phyloP scores from a whole-genome alignment of 1,140 invertebrate species.

The Pseudomyrmex dendroicus region DNA sequence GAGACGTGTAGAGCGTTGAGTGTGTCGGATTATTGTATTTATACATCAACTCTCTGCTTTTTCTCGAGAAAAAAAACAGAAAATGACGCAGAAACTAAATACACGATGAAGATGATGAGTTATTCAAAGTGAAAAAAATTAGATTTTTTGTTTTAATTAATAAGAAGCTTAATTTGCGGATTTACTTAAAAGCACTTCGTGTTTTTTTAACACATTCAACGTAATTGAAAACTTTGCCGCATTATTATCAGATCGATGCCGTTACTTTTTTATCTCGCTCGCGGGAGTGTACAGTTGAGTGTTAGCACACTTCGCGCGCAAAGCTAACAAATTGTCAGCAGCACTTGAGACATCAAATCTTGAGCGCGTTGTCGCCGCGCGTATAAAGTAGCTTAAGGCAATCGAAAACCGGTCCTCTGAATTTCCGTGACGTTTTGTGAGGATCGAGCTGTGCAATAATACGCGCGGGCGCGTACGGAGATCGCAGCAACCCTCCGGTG shows the following conservation, averaged over 20 bases:
- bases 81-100: neutral
- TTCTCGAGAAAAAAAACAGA: neutral
- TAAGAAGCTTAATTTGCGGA: too few relatives aligned
- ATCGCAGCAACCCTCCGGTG: too few relatives aligned
- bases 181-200: too few relatives aligned
- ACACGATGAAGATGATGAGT: too few relatives aligned
- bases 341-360: constrained; percentile 47
- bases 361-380: constrained; percentile 42
- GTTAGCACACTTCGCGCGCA: constrained; percentile 14
- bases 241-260: neutral
- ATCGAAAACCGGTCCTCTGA: constrained; percentile 54
- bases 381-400: constrained; percentile 42
- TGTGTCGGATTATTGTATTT: neutral
- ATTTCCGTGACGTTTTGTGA: constrained; percentile 43
- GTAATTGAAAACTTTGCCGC: constrained; percentile 1
- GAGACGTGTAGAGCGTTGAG: neutral
- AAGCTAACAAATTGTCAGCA: constrained; percentile 48
- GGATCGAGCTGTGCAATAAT: constrained; percentile 6
- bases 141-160: too few relatives aligned
- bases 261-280: constrained; percentile 24
- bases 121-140: too few relatives aligned
- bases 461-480: neutral
- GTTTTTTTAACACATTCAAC: too few relatives aligned
- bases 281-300: neutral
- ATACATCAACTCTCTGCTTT: neutral